These are phyloP conservation scores for Indri indri DNA, from an alignment of 2,113 vertebrate genomes.

Conservation along the genomic window DNA sequence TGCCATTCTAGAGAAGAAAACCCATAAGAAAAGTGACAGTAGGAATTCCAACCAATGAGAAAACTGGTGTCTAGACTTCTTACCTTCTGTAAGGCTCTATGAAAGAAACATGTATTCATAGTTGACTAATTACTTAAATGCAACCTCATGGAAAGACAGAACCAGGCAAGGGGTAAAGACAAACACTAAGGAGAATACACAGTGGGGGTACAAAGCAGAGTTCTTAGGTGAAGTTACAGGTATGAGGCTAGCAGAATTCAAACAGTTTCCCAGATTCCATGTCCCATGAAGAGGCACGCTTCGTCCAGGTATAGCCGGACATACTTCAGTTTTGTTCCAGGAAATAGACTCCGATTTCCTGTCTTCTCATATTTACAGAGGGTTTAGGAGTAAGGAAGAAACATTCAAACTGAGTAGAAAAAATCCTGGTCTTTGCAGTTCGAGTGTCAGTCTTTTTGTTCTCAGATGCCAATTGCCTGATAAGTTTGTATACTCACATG, in stretches of 20 bases:
- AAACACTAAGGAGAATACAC: background rate
- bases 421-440: background rate
- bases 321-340: background rate
- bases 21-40: background rate
- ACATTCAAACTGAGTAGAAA: background rate
- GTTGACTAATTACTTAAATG: background rate
- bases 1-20: background rate
- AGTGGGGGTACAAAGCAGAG: background rate
- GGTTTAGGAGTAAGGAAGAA: background rate
- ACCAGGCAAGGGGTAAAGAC: background rate
- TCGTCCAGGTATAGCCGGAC: background rate
- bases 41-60: background rate
- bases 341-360: background rate
- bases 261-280: background rate
- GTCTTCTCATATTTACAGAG: background rate
- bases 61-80: background rate
- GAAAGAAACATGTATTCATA: background rate
- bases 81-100: background rate
- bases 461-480: background rate
- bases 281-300: background rate
- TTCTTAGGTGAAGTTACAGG: background rate
- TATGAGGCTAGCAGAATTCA: background rate
- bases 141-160: background rate
- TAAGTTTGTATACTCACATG: background rate
- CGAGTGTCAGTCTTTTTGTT: background rate